A percentile compares a stretch with the other conserved stretches of the same genome.
phyloP scores from a whole-genome alignment of 2,797 vertebrate species.

The Fistularia commersonii region DNA sequence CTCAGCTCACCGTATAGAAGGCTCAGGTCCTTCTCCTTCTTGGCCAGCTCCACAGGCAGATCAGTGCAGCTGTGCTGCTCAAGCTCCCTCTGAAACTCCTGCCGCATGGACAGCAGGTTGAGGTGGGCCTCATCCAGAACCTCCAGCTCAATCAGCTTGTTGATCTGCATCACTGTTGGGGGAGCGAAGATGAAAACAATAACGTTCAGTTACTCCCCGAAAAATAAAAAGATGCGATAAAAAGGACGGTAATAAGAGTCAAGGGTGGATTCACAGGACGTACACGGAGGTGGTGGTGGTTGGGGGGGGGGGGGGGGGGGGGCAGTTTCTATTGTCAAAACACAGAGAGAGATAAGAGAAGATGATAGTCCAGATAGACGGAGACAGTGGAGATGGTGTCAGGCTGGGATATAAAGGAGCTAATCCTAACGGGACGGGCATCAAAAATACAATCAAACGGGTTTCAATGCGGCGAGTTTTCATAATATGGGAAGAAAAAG shows the following conservation, averaged over 20 bases:
- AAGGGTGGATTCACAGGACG: too few species aligned
- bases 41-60: slow-evolving; percentile 62
- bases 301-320: too few species aligned
- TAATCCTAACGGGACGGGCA: too few species aligned
- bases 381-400: neutral
- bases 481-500: too few species aligned
- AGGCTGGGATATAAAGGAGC: neutral
- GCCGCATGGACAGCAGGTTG: slow-evolving; percentile 76
- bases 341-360: slow-evolving; percentile 8
- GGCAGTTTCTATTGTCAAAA: slow-evolving; percentile 39
- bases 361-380: slow-evolving; percentile 11
- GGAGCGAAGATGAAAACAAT: neutral
- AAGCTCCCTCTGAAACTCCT: slow-evolving; percentile 65
- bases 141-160: slow-evolving; percentile 79
- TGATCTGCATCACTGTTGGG: slow-evolving; percentile 83
- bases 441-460: too few species aligned
- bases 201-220: too few species aligned
- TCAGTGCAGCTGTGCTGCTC: slow-evolving; percentile 26
- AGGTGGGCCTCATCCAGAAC: slow-evolving; percentile 82
- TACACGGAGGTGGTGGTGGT: too few species aligned
- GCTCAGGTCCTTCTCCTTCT: slow-evolving; percentile 81
- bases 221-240: too few species aligned
- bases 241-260: neutral
- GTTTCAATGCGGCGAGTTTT: too few species aligned
- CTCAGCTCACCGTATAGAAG: slow-evolving; percentile 78